A percentile compares a stretch with the other conserved stretches of the same genome.
Conservation (phyloP, 2,797 vertebrate genomes). For the Cuniculus paca region DNA sequence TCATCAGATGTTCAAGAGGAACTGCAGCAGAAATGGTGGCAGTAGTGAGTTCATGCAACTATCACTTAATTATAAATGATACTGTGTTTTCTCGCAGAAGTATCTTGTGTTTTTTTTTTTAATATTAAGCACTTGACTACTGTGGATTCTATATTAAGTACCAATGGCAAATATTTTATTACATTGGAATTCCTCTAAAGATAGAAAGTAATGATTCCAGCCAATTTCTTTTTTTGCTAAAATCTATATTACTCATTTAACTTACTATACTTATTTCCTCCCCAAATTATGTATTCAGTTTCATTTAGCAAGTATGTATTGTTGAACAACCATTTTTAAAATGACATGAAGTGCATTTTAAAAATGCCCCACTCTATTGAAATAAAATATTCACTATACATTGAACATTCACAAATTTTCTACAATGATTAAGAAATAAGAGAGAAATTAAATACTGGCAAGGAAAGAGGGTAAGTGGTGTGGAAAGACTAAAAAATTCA, state of each 20-base stretch:
- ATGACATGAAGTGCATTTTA: slow-evolving; percentile 30
- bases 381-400: slow-evolving; percentile 46
- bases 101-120: not conserved
- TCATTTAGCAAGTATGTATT: slow-evolving; percentile 62
- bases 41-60: slow-evolving; percentile 91
- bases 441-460: slow-evolving; percentile 46
- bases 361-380: not conserved
- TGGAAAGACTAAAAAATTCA: not conserved
- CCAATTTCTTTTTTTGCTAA: slow-evolving; percentile 4
- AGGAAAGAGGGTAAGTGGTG: not conserved
- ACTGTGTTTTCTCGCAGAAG: slow-evolving; percentile 48
- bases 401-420: slow-evolving; percentile 37
- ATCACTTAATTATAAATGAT: slow-evolving; percentile 33
- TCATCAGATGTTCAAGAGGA: slow-evolving; percentile 97
- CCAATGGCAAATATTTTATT: slow-evolving; percentile 8
- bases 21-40: slow-evolving; percentile 99
- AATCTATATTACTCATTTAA: slow-evolving; percentile 6
- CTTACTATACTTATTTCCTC: not conserved
- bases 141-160: not conserved
- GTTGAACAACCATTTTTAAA: slow-evolving; percentile 48
- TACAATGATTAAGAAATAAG: slow-evolving; percentile 36
- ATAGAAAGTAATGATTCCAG: not conserved
- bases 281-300: not conserved
- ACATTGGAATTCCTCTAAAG: not conserved
- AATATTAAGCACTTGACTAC: slow-evolving; percentile 1